These are phyloP conservation scores for Zaprionus ornatus DNA, from an alignment of 1,140 invertebrate genomes.

Conservation along the genomic window DNA sequence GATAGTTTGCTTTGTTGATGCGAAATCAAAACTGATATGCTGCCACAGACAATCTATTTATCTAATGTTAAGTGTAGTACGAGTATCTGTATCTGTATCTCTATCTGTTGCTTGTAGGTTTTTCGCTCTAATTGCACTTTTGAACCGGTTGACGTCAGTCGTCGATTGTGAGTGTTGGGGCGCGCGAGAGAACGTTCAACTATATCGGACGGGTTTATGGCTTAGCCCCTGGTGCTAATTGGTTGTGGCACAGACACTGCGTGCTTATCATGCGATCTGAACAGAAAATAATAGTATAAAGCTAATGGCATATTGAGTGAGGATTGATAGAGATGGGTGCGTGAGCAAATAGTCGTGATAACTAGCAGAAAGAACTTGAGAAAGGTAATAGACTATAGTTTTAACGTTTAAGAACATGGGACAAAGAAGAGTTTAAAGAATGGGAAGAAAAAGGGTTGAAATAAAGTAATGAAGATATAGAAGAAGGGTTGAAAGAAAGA, in stretches of 20 bases:
- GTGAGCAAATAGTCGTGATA: slow-evolving; percentile 21
- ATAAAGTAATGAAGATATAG: no score
- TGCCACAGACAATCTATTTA: slow-evolving; percentile 47
- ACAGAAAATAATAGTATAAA: slow-evolving; percentile 17
- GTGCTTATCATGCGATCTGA: slow-evolving; percentile 70
- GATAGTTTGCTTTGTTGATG: background rate
- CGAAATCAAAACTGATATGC: slow-evolving; percentile 27
- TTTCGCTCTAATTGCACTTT: slow-evolving; percentile 62
- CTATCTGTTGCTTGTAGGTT: slow-evolving; percentile 28
- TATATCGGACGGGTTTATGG: slow-evolving; percentile 16
- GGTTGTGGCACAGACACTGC: slow-evolving; percentile 62
- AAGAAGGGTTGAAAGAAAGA: no score
- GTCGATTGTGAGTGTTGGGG: no score
- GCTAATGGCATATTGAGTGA: slow-evolving; percentile 10
- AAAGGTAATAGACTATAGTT: background rate
- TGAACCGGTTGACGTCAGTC: slow-evolving; percentile 61
- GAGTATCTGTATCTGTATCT: slow-evolving; percentile 7
- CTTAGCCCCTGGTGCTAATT: slow-evolving; percentile 61
- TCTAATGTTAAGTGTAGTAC: slow-evolving; percentile 45
- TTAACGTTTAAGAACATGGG: background rate
- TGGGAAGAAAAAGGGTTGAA: no score
- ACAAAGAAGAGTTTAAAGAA: no score
- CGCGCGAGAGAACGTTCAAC: background rate
- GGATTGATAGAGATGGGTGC: slow-evolving; percentile 35
- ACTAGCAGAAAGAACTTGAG: background rate